Evolutionary conservation across 2,888 invertebrate species (phyloP), one percentile per base, ranked within the genome.

Genomic region (Scaptomyza tumidula): DNA sequence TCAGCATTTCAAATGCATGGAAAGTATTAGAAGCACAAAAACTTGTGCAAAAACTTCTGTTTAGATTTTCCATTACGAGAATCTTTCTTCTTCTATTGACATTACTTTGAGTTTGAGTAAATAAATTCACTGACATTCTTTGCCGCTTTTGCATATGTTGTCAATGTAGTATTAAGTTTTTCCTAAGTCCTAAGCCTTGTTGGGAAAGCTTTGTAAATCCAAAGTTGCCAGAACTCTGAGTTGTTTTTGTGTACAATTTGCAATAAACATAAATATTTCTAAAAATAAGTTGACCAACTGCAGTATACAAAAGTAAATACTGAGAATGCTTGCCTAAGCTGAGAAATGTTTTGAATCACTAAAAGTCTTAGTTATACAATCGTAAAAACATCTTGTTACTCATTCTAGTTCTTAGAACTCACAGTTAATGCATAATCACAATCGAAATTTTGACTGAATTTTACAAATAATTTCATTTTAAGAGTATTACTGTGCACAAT

Each of bases 101-200:
- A 37, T 31, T 45, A n/a, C 64, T 58, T 58, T 31, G 43, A 55
- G 33, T 71, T 55, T 39, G 44, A 57, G 39, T 50, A 56, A 46
- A 66, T 45, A 43, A 39, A 41, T 24, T 45, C 41, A 41, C 13
- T 54, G 11, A 63, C 31, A 48, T 48, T 37, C 16, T 41, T 35
- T 33, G 24, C 29, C 11, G 39, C 14, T 39, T 29, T 45, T 45
- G 24, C 31, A 39, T 24, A 24, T 39, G 10, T 35, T 66, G 50
- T 57, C 57, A 49, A 31, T 49, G 19, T 37, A 37, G 24, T 39
- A 4, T 13, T 44, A 39, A 46, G 24, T 45, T 44, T 45, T 33
- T 41, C 2, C 10, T 5, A 45, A 33, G 44, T 53, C 11, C 33
- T 41, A 24, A 45, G 27, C 33, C 27, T n/a, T 11, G 16, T 52